These are phyloP conservation scores for Aphodius sticticus DNA, from an alignment of 2,888 invertebrate species.

Conservation along the genomic window DNA sequence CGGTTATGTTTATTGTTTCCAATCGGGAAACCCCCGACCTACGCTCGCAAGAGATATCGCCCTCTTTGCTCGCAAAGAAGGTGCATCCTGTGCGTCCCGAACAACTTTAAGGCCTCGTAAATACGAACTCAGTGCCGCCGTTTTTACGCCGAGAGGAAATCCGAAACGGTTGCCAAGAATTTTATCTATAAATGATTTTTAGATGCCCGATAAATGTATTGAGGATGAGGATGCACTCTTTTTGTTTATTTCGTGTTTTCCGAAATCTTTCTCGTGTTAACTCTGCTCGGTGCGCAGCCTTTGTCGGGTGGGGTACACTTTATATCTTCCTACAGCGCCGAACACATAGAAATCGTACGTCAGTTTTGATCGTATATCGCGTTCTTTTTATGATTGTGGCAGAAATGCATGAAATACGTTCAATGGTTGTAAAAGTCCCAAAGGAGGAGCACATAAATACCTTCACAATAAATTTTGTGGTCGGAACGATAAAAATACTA, in stretches of 20 bases:
- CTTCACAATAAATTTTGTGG: too few relatives aligned
- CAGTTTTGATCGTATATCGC: background rate
- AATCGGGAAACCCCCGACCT: slow-evolving; percentile 29
- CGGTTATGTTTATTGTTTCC: slow-evolving; percentile 44
- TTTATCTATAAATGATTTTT: slow-evolving; percentile 29
- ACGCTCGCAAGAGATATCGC: slow-evolving; percentile 5
- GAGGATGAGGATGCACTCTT: slow-evolving; percentile 11
- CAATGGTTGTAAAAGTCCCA: too few relatives aligned
- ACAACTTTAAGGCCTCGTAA: slow-evolving; percentile 20
- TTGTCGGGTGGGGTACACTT: background rate
- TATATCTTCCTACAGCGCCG: background rate
- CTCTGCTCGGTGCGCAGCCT: background rate
- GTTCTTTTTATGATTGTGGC: background rate
- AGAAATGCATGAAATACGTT: background rate
- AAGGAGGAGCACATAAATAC: too few relatives aligned
- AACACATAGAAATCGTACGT: background rate
- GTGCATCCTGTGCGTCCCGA: slow-evolving; percentile 12
- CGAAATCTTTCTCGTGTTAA: background rate
- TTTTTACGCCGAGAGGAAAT: slow-evolving; percentile 20
- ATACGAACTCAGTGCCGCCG: slow-evolving; percentile 13
- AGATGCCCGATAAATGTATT: slow-evolving; percentile 18
- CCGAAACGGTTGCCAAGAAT: slow-evolving; percentile 24
- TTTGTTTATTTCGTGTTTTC: slow-evolving; percentile 24
- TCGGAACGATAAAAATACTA: too few relatives aligned
- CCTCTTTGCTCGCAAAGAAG: slow-evolving; percentile 16